These are phyloP conservation scores for Lepidurus couesii DNA, from an alignment of 1,140 invertebrate genomes.

Conservation along the genomic window DNA sequence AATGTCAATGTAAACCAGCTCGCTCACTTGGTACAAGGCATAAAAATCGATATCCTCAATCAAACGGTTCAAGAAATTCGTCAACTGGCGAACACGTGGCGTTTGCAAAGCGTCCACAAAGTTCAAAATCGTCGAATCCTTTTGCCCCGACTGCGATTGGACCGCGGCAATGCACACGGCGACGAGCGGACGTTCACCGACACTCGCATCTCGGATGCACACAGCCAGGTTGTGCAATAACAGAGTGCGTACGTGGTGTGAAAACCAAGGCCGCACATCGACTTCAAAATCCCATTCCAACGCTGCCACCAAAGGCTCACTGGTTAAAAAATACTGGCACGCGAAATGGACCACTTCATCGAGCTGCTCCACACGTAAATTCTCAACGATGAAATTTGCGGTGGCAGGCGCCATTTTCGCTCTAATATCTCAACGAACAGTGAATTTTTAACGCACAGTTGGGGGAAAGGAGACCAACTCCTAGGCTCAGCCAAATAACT, in stretches of 20 bases:
- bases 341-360: constrained; percentile 9
- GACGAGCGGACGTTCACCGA: background rate
- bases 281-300: background rate
- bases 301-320: background rate
- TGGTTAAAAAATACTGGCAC: background rate
- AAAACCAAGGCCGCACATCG: background rate
- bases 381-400: background rate
- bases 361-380: background rate
- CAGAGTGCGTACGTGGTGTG: background rate
- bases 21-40: background rate
- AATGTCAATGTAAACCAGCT: constrained; percentile 5
- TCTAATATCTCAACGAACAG: too few species aligned
- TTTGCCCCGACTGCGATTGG: background rate
- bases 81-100: background rate
- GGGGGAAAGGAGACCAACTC: too few species aligned
- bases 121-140: background rate
- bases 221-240: background rate
- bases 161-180: background rate
- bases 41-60: background rate
- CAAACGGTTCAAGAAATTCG: background rate
- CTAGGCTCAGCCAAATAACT: background rate
- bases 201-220: background rate
- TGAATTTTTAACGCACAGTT: too few species aligned
- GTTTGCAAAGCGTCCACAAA: background rate
- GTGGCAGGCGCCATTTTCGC: background rate